Evolutionary conservation across 2,888 invertebrate genomes (phyloP).

Genomic region (Antheraea assamensis): DNA sequence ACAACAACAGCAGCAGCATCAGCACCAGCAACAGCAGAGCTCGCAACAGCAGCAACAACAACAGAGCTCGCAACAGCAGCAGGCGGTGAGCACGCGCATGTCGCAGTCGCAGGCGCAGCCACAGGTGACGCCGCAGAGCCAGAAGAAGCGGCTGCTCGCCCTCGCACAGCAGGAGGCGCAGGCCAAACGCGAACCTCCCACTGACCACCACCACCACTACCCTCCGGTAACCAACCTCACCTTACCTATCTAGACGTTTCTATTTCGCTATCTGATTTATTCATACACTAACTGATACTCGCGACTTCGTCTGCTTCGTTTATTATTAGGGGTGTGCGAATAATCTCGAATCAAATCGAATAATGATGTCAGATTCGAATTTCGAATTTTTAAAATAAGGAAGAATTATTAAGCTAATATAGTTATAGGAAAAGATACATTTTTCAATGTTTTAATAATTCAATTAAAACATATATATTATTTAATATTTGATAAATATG

Average conservation of each 20-base stretch:
- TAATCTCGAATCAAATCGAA: too few relatives aligned
- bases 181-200: constrained; percentile 77
- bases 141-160: constrained; percentile 94
- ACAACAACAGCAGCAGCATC: constrained; percentile 22
- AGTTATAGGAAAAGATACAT: too few relatives aligned
- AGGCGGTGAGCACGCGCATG: constrained; percentile 30
- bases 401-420: too few relatives aligned
- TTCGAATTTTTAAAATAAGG: too few relatives aligned
- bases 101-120: constrained; percentile 43
- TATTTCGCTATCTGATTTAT: too few relatives aligned
- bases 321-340: too few relatives aligned
- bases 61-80: constrained; percentile 36
- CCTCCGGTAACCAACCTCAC: constrained; percentile 37
- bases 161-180: constrained; percentile 85
- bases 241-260: background rate
- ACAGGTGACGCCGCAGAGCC: constrained; percentile 86
- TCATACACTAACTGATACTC: too few relatives aligned
- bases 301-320: too few relatives aligned
- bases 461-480: too few relatives aligned
- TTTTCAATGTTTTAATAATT: too few relatives aligned
- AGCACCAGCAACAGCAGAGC: constrained; percentile 33
- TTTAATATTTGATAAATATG: too few relatives aligned
- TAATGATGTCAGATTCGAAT: too few relatives aligned
- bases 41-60: constrained; percentile 40
- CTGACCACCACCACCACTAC: constrained; percentile 76